Percentiles rank a stretch among this genome's conserved stretches.
Evolutionary conservation across 2,888 invertebrate species (phyloP).

Genomic region (Brachycybe producta): DNA sequence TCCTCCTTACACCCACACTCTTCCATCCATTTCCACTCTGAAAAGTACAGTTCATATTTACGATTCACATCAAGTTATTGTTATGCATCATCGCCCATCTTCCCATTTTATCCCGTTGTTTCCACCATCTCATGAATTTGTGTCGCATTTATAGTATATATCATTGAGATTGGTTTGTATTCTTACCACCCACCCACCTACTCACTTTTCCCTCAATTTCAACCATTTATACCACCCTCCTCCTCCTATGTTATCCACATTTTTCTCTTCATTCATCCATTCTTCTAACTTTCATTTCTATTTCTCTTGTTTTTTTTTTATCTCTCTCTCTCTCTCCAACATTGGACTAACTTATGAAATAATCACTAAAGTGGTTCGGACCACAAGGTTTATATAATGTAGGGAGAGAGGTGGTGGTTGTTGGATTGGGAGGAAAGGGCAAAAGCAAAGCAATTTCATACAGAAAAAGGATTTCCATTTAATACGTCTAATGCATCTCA

Average conservation of each 20-base stretch:
- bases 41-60: no score
- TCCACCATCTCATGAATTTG: constrained; percentile 7
- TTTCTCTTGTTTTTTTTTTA: no score
- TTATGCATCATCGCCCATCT: constrained; percentile 12
- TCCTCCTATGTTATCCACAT: no score
- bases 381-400: constrained; percentile 11
- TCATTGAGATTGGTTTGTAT: no score
- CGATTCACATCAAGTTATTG: constrained; percentile 13
- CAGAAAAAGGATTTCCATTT: neutral
- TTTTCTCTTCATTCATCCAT: neutral
- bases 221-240: neutral
- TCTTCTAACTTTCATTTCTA: no score
- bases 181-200: no score
- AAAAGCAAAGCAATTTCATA: constrained; percentile 2
- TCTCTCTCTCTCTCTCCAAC: no score
- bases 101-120: constrained; percentile 11
- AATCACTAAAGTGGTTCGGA: constrained; percentile 13
- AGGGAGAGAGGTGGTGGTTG: no score
- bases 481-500: constrained; percentile 12
- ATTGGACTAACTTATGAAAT: constrained; percentile 15
- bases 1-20: no score
- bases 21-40: no score
- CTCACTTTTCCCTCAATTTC: constrained; percentile 6
- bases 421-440: no score
- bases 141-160: constrained; percentile 7